Evolutionary conservation across 2,888 invertebrate species (phyloP), one percentile per base, ranked within the genome.

Genomic region (Busseola fusca): DNA sequence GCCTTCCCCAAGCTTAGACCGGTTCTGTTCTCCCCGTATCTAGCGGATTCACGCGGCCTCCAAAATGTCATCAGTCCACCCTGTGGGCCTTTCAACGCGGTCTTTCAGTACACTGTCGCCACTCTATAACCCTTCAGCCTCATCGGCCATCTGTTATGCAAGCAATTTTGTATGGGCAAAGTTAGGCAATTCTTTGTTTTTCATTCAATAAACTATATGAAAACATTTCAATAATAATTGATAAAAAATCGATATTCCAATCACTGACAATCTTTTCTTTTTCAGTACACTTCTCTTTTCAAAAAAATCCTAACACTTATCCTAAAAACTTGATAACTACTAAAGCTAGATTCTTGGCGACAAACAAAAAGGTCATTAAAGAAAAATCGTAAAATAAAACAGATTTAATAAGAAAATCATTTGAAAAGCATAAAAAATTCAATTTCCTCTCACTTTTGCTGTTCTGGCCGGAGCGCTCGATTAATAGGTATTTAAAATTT

Each of bases 371-470:
- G 16, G 7, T 18, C 12, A 14, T 37, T 27, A 16, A 37, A 37
- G n/a, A 64, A 59, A 40, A n/a, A 27, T 40, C 2, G 1, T 25
- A 21, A 25, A 64, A 12, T 52, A 60, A 40, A 66, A 66, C 27
- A 42, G 42, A 50, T 37, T 73, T 73, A 60, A 48, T 60, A 42
- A 69, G 27, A 69, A 68, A 74, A 37, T 40, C 0, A 42, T 74
- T 70, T 58, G 10, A 45, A 71, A 71, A 57, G 48, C 2, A 56
- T 27, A 56, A 48, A 66, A 42, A 52, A 59, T 18, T 70, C 18
- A 63, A 72, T 66, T 66, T 72, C 66, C 66, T 56, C 27, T 77
- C 54, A 78, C 34, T 50, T 59, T 66, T 50, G 16, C 34, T 16
- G 5, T 76, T 34, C 14, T 0, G n/a, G 45, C 7, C 16, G 25